These are phyloP conservation scores for Vespertilio murinus DNA, from an alignment of 2,797 vertebrate species.

Conservation along the genomic window DNA sequence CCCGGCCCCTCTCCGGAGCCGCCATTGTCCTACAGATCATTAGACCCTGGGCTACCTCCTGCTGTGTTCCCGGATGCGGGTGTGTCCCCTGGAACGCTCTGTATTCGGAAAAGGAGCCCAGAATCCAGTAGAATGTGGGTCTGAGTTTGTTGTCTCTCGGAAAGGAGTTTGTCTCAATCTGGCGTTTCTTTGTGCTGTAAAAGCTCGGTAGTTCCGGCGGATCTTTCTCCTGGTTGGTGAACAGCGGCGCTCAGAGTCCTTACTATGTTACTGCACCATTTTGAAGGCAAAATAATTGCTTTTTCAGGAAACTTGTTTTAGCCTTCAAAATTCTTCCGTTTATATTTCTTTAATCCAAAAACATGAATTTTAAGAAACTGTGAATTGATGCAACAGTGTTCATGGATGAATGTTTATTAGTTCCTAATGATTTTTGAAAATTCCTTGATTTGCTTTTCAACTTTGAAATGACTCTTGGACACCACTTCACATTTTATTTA, in stretches of 20 bases:
- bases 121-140: not conserved
- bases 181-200: conserved; percentile 28
- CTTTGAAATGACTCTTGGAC: conserved; percentile 26
- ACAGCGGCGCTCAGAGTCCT: conserved; percentile 81
- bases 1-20: not conserved
- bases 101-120: not conserved
- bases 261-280: conserved; percentile 69
- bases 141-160: not conserved
- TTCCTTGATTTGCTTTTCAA: not conserved
- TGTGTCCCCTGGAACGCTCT: not conserved
- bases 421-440: not conserved
- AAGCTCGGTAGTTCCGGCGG: not conserved
- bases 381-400: not conserved
- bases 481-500: not conserved
- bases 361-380: not conserved
- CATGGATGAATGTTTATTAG: conserved; percentile 10
- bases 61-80: not conserved
- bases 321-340: conserved; percentile 25
- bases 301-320: conserved; percentile 3
- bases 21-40: conserved; percentile 48
- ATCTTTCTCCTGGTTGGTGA: conserved; percentile 66
- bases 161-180: not conserved
- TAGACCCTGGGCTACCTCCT: not conserved
- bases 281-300: conserved; percentile 23
- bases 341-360: conserved; percentile 11